Base-by-base conservation (phyloP, 2,113 vertebrate genomes). In the Nematolebias whitei region DNA sequence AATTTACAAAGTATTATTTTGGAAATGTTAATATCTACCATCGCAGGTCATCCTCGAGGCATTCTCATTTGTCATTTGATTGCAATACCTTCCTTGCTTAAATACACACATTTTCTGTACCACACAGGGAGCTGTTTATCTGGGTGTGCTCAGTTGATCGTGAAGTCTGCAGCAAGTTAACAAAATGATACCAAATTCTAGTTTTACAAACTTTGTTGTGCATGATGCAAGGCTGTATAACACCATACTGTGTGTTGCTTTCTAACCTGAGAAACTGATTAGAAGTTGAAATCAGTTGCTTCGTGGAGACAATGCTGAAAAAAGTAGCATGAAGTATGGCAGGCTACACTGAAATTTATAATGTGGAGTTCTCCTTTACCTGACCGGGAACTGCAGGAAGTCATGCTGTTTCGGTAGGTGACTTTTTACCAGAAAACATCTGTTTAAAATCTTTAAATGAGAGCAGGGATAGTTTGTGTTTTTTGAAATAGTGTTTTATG, bases 61-160 rank as follows among this genome's bases (percentile, higher is more conserved):
- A 79, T 78, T 64, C 29, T 63, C 57, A 12, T 39, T 65, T 66
- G 70, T 67, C 62, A 82, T 61, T 48, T 62, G 47, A 74, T 65
- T 74, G 24, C 54, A 32, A 49, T 76, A 58, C 59, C 48, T 50
- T 61, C 44, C 47, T 67, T 47, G 40, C 44, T 32, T 74, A 60
- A 64, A 56, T 29, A 29, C 26, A 29, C 26, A 29, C 3, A 29
- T 60, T 61, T 76, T 59, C 39, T 41, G 20, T 26, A 10, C 53
- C 44, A n/a, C 45, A 59, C 56, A 40, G 18, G 12, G 24, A 74
- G 13, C 18, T 53, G 52, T 45, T 38, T 15, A 63, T 71, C 49
- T 19, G 19, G 18, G 18, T 64, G 48, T 7, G 40, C 24, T 49
- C 69, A 22, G 51, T 14, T 66, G 44, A 50, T 60, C 54, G 24